These are phyloP conservation scores for Laupala kohalensis DNA, from an alignment of 1,140 invertebrate species.

Conservation along the genomic window DNA sequence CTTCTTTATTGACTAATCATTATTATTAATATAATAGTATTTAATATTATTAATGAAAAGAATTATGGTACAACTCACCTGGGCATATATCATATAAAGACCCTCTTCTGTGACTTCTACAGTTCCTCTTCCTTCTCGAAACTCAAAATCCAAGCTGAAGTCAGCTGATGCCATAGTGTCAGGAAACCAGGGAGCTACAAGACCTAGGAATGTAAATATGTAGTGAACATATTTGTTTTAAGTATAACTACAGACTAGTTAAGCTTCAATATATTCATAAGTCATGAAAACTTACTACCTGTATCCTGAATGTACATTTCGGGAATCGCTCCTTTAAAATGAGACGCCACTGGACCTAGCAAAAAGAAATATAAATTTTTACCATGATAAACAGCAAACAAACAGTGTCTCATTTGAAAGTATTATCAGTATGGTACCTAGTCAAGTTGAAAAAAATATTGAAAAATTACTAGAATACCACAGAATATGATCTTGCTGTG, in stretches of 20 bases:
- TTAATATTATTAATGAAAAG: neutral
- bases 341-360: conserved; percentile 25
- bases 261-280: neutral
- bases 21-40: neutral
- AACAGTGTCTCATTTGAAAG: too few relatives aligned
- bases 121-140: conserved; percentile 27
- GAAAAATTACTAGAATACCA: too few relatives aligned
- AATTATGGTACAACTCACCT: conserved; percentile 21
- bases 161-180: conserved; percentile 22
- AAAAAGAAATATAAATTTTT: neutral
- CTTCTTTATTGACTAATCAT: too few relatives aligned
- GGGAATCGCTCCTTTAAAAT: conserved; percentile 27
- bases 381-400: too few relatives aligned
- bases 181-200: conserved; percentile 29
- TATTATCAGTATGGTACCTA: too few relatives aligned
- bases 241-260: neutral
- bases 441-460: too few relatives aligned
- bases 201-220: conserved; percentile 16
- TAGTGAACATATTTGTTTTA: neutral
- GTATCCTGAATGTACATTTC: conserved; percentile 26
- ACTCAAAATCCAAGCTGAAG: conserved; percentile 28
- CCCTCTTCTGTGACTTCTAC: conserved; percentile 28
- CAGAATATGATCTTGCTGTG: too few relatives aligned
- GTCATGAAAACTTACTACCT: conserved; percentile 25
- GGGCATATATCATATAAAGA: conserved; percentile 28